phyloP scores from a whole-genome alignment of 1,140 invertebrate genomes.

The Lepidurus packardi region DNA sequence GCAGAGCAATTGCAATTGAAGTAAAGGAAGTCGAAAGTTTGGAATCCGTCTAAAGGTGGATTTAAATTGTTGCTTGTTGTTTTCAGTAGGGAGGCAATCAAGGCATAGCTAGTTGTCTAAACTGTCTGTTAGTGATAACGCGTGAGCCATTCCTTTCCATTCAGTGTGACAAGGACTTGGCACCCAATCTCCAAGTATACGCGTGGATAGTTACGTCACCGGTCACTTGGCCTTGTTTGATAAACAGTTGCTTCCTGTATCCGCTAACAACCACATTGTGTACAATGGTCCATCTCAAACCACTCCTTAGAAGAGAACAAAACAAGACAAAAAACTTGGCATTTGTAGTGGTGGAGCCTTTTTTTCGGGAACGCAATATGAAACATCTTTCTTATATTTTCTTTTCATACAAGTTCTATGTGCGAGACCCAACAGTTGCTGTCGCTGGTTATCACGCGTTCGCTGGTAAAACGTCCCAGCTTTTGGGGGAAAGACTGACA shows the following conservation, averaged over 20 bases:
- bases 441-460: background rate
- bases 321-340: background rate
- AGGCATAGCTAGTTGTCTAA: too few relatives aligned
- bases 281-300: background rate
- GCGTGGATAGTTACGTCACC: background rate
- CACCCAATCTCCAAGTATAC: background rate
- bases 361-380: too few relatives aligned
- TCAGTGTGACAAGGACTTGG: background rate
- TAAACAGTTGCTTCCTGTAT: background rate
- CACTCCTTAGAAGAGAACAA: background rate
- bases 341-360: too few relatives aligned
- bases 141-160: background rate
- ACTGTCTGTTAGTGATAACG: too few relatives aligned
- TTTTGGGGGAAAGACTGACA: background rate
- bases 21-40: too few relatives aligned
- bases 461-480: background rate
- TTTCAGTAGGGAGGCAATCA: too few relatives aligned
- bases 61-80: too few relatives aligned
- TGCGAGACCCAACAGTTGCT: background rate
- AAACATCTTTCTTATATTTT: background rate
- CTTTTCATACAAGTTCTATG: background rate
- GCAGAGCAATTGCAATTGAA: too few relatives aligned
- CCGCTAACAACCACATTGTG: background rate
- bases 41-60: too few relatives aligned
- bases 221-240: background rate